Conservation (phyloP, 2,113 vertebrate species). For the Mus musculus region GRCm39 chr13:74847501-74848000, state of each 20-base stretch:
- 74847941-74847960: not conserved
- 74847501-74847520: not conserved
- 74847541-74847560: not conserved
- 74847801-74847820: not conserved
- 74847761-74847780: not conserved
- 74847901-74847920: not conserved
- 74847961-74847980: not conserved
- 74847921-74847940: not conserved
- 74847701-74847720: not conserved
- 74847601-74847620: not conserved
- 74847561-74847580: not conserved
- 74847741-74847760: not conserved
- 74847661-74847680: not conserved
- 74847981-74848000: not conserved
- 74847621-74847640: not conserved
- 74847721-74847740: not conserved
- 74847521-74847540: not conserved
- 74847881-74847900: not conserved
- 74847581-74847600: not conserved
- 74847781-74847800: not conserved
- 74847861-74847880: not conserved
- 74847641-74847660: not conserved
- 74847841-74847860: not conserved
- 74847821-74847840: not conserved
- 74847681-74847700: slow-evolving; percentile 14